These are phyloP conservation scores for Yoshiicerus persimilis DNA, from an alignment of 1,140 invertebrate species.

Conservation along the genomic window DNA sequence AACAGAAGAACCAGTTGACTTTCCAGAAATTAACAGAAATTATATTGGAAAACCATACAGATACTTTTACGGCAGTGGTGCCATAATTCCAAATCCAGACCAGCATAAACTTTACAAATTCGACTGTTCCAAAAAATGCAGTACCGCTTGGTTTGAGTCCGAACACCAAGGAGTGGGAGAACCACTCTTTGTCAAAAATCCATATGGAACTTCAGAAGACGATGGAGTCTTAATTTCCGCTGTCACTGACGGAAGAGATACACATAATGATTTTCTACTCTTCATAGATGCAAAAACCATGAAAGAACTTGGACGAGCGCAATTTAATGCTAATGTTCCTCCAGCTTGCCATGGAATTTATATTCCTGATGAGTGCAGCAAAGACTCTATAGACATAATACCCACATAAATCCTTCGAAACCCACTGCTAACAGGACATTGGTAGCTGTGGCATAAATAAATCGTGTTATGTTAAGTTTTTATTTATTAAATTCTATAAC, in stretches of 20 bases:
- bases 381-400: neutral
- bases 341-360: conserved; percentile 55
- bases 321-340: conserved; percentile 52
- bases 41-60: conserved; percentile 53
- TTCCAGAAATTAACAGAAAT: conserved; percentile 54
- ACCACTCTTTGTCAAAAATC: conserved; percentile 51
- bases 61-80: conserved; percentile 53
- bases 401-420: neutral
- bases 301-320: conserved; percentile 55
- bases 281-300: conserved; percentile 55
- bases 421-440: no score
- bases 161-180: conserved; percentile 50
- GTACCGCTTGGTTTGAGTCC: conserved; percentile 51
- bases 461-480: no score
- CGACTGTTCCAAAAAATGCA: conserved; percentile 51
- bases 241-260: conserved; percentile 48
- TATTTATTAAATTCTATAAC: no score
- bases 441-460: neutral
- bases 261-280: conserved; percentile 52
- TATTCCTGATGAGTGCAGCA: neutral
- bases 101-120: conserved; percentile 52
- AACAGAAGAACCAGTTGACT: conserved; percentile 44
- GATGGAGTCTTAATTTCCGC: conserved; percentile 51
- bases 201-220: conserved; percentile 50
- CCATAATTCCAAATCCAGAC: neutral